Conservation (phyloP, 2,888 invertebrate species). For the Ochropleura plecta region DNA sequence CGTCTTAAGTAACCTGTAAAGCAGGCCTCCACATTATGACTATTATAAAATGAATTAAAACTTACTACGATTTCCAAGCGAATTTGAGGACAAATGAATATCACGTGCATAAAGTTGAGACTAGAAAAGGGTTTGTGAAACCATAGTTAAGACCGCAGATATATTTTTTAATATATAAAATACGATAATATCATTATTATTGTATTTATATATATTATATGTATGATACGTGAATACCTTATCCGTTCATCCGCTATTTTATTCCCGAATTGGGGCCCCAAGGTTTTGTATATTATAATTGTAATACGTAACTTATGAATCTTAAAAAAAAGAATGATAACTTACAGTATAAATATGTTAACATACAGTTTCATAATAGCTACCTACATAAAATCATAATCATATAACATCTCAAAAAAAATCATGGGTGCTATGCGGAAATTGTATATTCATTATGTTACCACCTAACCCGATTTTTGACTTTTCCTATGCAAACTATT, state of each 20-base stretch:
- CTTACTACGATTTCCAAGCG: neutral
- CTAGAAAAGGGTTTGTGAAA: slow-evolving; percentile 17
- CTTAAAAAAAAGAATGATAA: neutral
- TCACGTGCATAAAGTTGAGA: neutral
- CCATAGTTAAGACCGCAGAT: neutral
- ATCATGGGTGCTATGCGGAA: neutral
- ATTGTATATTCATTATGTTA: slow-evolving; percentile 16
- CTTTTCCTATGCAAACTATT: slow-evolving; percentile 1
- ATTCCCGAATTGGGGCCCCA: neutral
- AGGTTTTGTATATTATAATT: neutral
- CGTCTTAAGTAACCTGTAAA: too few species aligned
- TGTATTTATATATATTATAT: neutral
- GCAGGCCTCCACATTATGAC: too few species aligned
- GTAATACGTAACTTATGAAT: neutral
- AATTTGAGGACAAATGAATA: neutral
- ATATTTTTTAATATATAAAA: neutral
- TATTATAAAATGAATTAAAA: neutral
- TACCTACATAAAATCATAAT: neutral
- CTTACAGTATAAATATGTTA: neutral
- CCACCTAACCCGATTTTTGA: slow-evolving; percentile 3
- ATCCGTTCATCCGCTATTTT: neutral
- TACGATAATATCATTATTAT: neutral
- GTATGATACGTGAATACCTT: neutral
- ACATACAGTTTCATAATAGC: neutral
- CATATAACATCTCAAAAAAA: neutral